Percentiles rank a stretch among this genome's conserved stretches.
These are phyloP conservation scores for Alligator mississippiensis DNA, from an alignment of 2,113 vertebrate genomes.

Conservation along the genomic window DNA sequence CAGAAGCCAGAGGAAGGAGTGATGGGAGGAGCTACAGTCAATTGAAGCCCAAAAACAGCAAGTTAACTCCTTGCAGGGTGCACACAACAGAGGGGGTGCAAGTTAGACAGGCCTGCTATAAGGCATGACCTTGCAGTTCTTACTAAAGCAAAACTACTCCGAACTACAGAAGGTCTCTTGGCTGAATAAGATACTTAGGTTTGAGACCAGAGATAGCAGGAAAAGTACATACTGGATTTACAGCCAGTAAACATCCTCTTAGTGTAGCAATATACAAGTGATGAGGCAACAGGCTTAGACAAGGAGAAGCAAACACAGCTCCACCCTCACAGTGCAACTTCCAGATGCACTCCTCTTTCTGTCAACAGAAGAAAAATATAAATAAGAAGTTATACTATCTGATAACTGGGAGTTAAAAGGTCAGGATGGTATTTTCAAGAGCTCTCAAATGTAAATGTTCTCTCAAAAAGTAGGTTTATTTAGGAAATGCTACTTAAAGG, in stretches of 20 bases:
- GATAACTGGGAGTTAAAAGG: not conserved
- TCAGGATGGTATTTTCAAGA: constrained; percentile 9
- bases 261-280: constrained; percentile 89
- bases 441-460: not conserved
- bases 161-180: not conserved
- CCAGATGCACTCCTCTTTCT: constrained; percentile 88
- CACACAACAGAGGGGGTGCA: not conserved
- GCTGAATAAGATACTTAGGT: not conserved
- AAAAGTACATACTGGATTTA: constrained; percentile 84
- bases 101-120: not conserved
- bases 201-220: not conserved
- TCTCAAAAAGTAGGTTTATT: constrained; percentile 17
- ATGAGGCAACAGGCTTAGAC: constrained; percentile 77
- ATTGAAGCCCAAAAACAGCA: no score
- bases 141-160: not conserved
- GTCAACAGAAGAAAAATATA: constrained; percentile 41
- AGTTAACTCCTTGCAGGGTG: no score
- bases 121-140: not conserved
- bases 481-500: constrained; percentile 6
- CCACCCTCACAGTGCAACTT: constrained; percentile 85
- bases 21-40: no score
- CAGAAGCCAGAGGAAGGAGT: no score
- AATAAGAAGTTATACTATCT: not conserved
- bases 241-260: constrained; percentile 84
- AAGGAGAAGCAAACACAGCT: constrained; percentile 92